These are phyloP conservation scores for Mystacornis crossleyi DNA, from an alignment of 2,113 vertebrate species.

Conservation along the genomic window DNA sequence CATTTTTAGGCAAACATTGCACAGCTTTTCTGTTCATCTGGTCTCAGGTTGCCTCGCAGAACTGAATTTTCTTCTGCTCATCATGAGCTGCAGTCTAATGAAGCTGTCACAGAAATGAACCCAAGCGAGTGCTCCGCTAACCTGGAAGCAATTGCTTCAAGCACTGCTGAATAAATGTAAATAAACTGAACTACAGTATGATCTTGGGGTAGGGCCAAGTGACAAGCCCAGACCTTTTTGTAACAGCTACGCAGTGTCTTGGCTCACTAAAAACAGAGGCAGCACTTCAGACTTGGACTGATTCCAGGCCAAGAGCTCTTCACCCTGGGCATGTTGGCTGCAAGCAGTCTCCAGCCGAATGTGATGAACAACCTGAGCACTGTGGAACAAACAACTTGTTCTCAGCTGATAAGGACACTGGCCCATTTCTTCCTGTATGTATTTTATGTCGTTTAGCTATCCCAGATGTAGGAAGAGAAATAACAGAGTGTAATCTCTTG, in stretches of 20 bases:
- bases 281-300: neutral
- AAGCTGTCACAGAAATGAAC: neutral
- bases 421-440: constrained; percentile 9
- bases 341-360: neutral
- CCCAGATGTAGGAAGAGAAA: constrained; percentile 4
- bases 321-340: neutral
- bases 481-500: constrained; percentile 20
- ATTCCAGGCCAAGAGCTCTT: neutral
- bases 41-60: neutral
- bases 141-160: neutral
- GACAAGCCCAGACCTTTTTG: neutral
- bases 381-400: constrained; percentile 42
- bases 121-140: neutral
- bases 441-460: neutral
- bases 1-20: neutral
- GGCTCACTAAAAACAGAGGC: neutral
- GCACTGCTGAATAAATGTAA: neutral
- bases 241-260: neutral
- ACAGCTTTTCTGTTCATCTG: neutral
- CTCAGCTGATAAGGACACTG: constrained; percentile 27
- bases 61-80: neutral
- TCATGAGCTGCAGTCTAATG: neutral
- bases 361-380: constrained; percentile 18
- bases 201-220: neutral
- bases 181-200: neutral